Base-by-base conservation (phyloP, 2,113 vertebrate species). In the Tympanuchus pallidicinctus region DNA sequence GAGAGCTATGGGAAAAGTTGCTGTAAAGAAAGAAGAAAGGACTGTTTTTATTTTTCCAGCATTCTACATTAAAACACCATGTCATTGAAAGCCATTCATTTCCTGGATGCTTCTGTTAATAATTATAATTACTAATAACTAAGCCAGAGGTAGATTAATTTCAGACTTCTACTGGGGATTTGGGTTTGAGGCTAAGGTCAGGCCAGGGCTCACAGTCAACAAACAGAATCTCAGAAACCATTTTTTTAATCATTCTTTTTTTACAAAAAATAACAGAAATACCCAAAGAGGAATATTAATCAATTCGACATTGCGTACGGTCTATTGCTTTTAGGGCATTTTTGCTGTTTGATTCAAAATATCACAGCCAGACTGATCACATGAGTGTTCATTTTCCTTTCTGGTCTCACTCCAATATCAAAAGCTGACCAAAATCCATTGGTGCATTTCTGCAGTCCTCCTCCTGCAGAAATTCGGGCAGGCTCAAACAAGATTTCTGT, bases 111-210 rank as follows among this genome's bases (percentile, higher is more conserved):
- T 90, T 91, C 89, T 96, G 96, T 88, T 94, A 94, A 75, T 88
- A 90, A 94, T 96, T 95, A 94, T 57, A 94, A 95, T 96, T 95
- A 87, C 59, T 73, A 74, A 91, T 93, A 95, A 86, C 86, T 69
- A 72, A 91, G 36, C 57, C 82, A 93, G 89, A 71, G 60, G 34
- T 88, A 40, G 76, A 92, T 97, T 95, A 45, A 93, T 95, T 94
- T 97, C 77, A 88, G 88, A 61, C 70, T 94, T 90, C 88, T 90
- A 32, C 83, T 79, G 90, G 82, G 86, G 77, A 86, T 94, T 95
- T 95, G 77, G 80, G 88, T 93, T 95, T 92, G 84, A 88, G 95
- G 89, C 88, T 95, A 90, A 95, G 95, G 93, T 97, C 93, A 95
- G 94, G 93, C 82, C 94, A 96, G 92, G 91, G 88, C 88, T 81